A percentile compares a stretch with the other conserved stretches of the same genome.
These are phyloP conservation scores for Crioceris asparagi DNA, from an alignment of 2,888 invertebrate species.

Conservation along the genomic window DNA sequence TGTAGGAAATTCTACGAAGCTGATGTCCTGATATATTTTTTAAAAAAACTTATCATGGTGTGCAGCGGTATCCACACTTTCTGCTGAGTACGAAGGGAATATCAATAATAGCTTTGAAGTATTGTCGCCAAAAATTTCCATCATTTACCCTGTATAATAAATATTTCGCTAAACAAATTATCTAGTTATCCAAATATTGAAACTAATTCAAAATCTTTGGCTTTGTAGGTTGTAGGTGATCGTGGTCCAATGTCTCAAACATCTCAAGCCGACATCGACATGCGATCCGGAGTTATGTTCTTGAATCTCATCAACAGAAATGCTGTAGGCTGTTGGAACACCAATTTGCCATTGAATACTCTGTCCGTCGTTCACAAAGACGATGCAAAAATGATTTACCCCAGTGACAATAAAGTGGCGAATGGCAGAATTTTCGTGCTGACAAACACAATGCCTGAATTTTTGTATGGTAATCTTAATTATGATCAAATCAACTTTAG, in stretches of 20 bases:
- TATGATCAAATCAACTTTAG: conserved; percentile 52
- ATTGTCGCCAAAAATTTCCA: too few relatives aligned
- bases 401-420: conserved; percentile 55
- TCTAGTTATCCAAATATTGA: not conserved
- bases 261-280: conserved; percentile 57
- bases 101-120: too few relatives aligned
- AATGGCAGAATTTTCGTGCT: conserved; percentile 55
- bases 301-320: conserved; percentile 60
- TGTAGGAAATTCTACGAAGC: too few relatives aligned
- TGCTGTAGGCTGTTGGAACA: conserved; percentile 69
- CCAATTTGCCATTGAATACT: conserved; percentile 38
- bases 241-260: conserved; percentile 56
- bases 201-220: not conserved
- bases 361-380: conserved; percentile 50
- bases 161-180: too few relatives aligned
- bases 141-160: too few relatives aligned
- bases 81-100: too few relatives aligned
- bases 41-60: too few relatives aligned
- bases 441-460: conserved; percentile 56
- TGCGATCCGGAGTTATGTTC: conserved; percentile 50
- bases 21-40: too few relatives aligned
- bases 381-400: conserved; percentile 54
- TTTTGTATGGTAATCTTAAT: conserved; percentile 52
- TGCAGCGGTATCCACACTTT: too few relatives aligned
- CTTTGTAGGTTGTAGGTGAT: conserved; percentile 45